phyloP scores from a whole-genome alignment of 2,888 invertebrate genomes.

The Sylvicola fuscatus region DNA sequence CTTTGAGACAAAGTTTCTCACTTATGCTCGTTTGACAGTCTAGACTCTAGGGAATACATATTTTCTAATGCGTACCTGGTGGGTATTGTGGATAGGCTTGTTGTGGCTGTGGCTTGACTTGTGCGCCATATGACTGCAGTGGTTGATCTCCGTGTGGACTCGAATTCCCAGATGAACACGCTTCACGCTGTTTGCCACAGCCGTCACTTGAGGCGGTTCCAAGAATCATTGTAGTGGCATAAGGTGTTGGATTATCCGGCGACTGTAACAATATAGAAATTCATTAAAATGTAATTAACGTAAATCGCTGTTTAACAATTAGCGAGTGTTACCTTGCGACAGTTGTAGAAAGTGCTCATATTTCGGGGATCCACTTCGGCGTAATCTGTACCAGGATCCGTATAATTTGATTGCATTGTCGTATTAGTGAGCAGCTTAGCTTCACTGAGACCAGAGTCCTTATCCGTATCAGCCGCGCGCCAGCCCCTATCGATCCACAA shows the following conservation, averaged over 20 bases:
- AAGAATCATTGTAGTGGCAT: slow-evolving; percentile 48
- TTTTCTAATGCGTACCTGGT: slow-evolving; percentile 12
- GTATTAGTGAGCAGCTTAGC: slow-evolving; percentile 35
- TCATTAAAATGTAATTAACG: slow-evolving; percentile 3
- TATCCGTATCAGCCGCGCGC: slow-evolving; percentile 39
- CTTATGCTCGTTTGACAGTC: background rate
- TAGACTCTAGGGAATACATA: too few species aligned
- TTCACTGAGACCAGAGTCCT: slow-evolving; percentile 33
- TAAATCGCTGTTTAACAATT: background rate
- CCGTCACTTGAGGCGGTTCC: slow-evolving; percentile 24
- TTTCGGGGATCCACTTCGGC: slow-evolving; percentile 44
- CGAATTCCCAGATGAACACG: slow-evolving; percentile 25
- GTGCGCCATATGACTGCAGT: slow-evolving; percentile 10
- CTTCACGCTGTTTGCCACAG: slow-evolving; percentile 20
- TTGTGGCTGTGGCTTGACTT: slow-evolving; percentile 15
- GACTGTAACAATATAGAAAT: slow-evolving; percentile 16
- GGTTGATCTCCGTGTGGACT: slow-evolving; percentile 23
- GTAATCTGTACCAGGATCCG: slow-evolving; percentile 36
- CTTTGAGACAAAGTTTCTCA: background rate
- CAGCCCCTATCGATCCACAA: slow-evolving; percentile 51
- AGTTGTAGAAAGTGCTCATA: slow-evolving; percentile 49
- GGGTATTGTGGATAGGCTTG: slow-evolving; percentile 22
- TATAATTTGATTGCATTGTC: slow-evolving; percentile 24
- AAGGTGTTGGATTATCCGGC: slow-evolving; percentile 44
- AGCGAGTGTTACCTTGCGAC: slow-evolving; percentile 30